A percentile compares a stretch with the other conserved stretches of the same genome.
phyloP scores from a whole-genome alignment of 2,888 invertebrate species.

The Ophraella communa region DNA sequence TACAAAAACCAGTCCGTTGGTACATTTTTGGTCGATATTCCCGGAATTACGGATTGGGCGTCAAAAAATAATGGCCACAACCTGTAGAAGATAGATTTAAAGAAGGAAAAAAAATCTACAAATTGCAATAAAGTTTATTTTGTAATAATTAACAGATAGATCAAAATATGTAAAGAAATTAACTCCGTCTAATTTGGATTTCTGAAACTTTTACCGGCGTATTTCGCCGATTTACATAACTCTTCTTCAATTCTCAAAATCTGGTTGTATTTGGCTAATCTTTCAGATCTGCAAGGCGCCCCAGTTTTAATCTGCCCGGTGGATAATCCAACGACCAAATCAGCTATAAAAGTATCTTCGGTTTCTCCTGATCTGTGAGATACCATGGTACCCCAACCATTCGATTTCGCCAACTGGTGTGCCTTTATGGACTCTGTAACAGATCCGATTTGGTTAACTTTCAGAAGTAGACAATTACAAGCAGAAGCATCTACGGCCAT shows the following conservation, averaged over 20 bases:
- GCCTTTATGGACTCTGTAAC: conserved; percentile 98
- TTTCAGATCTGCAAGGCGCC: conserved; percentile 98
- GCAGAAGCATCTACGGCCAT: conserved; percentile 96
- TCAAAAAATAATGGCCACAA: too few relatives aligned
- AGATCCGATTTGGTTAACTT: conserved; percentile 95
- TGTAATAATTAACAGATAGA: not conserved
- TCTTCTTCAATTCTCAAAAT: conserved; percentile 98
- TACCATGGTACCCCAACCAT: conserved; percentile 99
- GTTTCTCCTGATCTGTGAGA: conserved; percentile 98
- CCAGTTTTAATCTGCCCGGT: conserved; percentile 99
- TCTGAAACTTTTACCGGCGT: conserved; percentile 95
- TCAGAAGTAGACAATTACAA: conserved; percentile 95
- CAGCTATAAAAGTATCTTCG: conserved; percentile 99
- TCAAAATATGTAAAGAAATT: not conserved
- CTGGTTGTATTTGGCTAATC: conserved; percentile 98
- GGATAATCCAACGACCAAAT: conserved; percentile 97
- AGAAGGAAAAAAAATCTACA: not conserved
- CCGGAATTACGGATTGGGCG: too few relatives aligned
- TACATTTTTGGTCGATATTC: too few relatives aligned
- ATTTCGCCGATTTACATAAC: conserved; percentile 87
- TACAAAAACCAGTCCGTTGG: too few relatives aligned
- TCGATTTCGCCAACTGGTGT: conserved; percentile 83
- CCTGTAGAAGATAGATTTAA: too few relatives aligned
- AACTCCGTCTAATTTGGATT: conserved; percentile 64
- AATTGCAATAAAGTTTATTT: not conserved